Evolutionary conservation across 2,797 vertebrate species (phyloP), one percentile per base, ranked within the genome.

Genomic region (Poecile montanus): DNA sequence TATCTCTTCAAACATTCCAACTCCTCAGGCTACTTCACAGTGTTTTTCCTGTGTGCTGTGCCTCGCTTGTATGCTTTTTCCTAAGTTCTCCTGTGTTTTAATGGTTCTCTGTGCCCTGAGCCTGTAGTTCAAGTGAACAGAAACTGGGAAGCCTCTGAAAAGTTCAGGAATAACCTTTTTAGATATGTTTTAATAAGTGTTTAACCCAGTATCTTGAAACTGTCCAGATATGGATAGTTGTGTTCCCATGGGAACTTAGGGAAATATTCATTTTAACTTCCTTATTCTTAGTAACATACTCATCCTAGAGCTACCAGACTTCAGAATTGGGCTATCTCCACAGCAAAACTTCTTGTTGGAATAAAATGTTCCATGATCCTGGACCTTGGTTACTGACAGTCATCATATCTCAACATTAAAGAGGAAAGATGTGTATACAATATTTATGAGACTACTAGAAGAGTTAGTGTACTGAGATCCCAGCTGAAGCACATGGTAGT

Each of bases 181-280:
- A 72, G 30, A 5, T 71, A 18, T 8, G n/a, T 75, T 93, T 93
- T 88, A 78, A 10, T 68, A 67, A 85, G 23, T 54, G 13, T 77
- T 78, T 86, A 85, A 75, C 17, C 32, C 53, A 23, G 40, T 84
- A 60, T 45, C 16, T 84, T 81, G 54, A 83, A 93, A 88, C 36
- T 70, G 2, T 45, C 51, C 56, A 36, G 70, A 85, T 75, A 68
- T 70, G 36, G 16, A 75, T 22, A 8, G 32, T 18, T 89, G 16
- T 75, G 82, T 93, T 94, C 85, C 91, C 62, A 78, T 84, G 89
- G 85, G 85, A 93, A 78, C 82, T 7, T 51, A 26, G 53, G 53
- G 18, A 48, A 83, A 54, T 62, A 63, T 3, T 61, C 1, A 2
- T 56, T 82, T 53, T 58, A 78, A 62, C 30, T 56, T 56, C 56